Evolutionary conservation across 1,140 invertebrate species (phyloP).

Genomic region (Orchesella cincta): DNA sequence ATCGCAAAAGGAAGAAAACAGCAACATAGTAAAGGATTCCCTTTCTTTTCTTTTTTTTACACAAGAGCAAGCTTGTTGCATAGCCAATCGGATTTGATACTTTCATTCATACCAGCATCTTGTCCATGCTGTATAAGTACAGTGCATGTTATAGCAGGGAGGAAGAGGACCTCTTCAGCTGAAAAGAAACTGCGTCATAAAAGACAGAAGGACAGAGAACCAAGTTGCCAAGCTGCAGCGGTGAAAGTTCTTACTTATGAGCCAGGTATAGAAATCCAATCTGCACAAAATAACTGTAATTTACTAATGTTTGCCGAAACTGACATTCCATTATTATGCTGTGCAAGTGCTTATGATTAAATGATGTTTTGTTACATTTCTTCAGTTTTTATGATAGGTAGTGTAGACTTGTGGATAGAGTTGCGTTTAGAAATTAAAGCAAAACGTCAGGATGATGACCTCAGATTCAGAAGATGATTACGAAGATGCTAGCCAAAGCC

Average conservation of each 20-base stretch:
- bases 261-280: not conserved
- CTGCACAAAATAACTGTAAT: not conserved
- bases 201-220: not conserved
- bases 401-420: too few species aligned
- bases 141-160: not conserved
- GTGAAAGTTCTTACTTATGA: not conserved
- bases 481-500: not conserved
- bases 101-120: too few species aligned
- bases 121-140: too few species aligned
- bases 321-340: not conserved
- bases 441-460: conserved; percentile 1
- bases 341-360: not conserved
- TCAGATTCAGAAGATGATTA: conserved; percentile 24
- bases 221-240: not conserved
- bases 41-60: too few species aligned
- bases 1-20: too few species aligned
- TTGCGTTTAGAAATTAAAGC: not conserved
- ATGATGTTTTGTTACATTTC: not conserved
- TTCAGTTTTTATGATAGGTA: not conserved
- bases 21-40: too few species aligned
- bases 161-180: not conserved
- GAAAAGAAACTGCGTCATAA: conserved; percentile 12
- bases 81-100: too few species aligned
- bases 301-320: not conserved
- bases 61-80: too few species aligned